These are phyloP conservation scores for Actinia equina DNA, from an alignment of 64 coral and sea anemone genomes.

Conservation along the genomic window DNA sequence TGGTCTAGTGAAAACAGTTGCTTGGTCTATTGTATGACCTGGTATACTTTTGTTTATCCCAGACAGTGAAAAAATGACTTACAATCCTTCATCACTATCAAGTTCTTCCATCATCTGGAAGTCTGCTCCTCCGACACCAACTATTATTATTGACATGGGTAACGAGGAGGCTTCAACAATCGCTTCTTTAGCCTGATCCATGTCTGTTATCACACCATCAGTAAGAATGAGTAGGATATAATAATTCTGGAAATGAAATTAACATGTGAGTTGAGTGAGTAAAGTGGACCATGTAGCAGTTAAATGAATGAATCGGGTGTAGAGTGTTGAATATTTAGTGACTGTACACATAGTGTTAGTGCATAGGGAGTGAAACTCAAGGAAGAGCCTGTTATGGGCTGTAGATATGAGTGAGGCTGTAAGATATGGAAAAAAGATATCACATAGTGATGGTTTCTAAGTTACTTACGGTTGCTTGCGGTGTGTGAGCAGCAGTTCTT, in stretches of 20 bases:
- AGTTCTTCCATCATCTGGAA: constrained; percentile 99
- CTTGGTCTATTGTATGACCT: no score
- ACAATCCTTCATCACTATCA: constrained; percentile 90
- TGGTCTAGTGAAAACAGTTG: no score
- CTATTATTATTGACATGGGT: constrained; percentile 98
- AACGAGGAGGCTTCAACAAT: constrained; percentile 82
- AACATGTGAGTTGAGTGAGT: background rate
- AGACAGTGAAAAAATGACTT: constrained; percentile 8
- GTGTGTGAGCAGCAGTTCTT: constrained; percentile 59
- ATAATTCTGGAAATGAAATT: constrained; percentile 67
- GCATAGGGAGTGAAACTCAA: no score
- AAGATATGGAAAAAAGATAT: no score
- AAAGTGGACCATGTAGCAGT: no score
- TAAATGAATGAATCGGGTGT: no score
- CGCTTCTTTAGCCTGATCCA: constrained; percentile 90
- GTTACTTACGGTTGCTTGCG: constrained; percentile 51
- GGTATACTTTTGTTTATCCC: no score
- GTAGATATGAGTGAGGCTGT: no score
- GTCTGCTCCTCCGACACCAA: constrained; percentile 87
- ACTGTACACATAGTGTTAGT: no score
- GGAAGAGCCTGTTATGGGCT: no score
- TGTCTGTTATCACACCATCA: constrained; percentile 96
- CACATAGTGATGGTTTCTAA: background rate
- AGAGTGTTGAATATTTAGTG: no score
- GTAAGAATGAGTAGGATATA: constrained; percentile 88